Conservation (phyloP, 1,140 invertebrate genomes). For the Ceratina australensis region DNA sequence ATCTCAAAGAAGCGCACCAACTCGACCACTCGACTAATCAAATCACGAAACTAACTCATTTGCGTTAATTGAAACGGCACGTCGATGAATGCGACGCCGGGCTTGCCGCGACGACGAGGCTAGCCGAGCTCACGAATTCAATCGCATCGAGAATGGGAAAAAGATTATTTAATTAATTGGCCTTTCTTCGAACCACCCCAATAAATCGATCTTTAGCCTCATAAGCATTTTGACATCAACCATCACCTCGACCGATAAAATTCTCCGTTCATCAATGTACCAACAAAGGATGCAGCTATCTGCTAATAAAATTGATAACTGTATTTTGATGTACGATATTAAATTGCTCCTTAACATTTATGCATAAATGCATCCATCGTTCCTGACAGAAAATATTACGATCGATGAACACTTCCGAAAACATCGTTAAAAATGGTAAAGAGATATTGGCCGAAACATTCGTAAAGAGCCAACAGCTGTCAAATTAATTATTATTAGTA, state of each 20-base stretch:
- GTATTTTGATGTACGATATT: too few relatives aligned
- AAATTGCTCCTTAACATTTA: too few relatives aligned
- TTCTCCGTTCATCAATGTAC: too few relatives aligned
- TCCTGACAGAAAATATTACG: too few relatives aligned
- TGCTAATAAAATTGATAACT: too few relatives aligned
- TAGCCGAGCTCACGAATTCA: background rate
- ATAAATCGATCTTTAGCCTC: slow-evolving; percentile 10
- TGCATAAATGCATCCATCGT: too few relatives aligned
- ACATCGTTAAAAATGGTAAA: background rate
- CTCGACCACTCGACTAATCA: slow-evolving; percentile 21
- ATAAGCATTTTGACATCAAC: slow-evolving; percentile 11
- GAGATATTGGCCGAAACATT: background rate
- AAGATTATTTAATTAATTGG: slow-evolving; percentile 34
- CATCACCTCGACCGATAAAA: background rate
- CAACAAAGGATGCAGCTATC: too few relatives aligned
- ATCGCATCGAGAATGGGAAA: background rate
- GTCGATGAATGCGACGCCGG: too few relatives aligned
- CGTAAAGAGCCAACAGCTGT: too few relatives aligned
- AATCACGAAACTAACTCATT: slow-evolving; percentile 32
- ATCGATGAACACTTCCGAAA: background rate
- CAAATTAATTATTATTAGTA: slow-evolving; percentile 32
- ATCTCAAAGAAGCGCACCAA: background rate
- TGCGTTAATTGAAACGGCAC: slow-evolving; percentile 24
- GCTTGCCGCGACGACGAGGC: too few relatives aligned
- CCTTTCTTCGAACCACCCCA: background rate